Conservation (phyloP, 2,797 vertebrate genomes). For the Steatocranus sp. region DNA sequence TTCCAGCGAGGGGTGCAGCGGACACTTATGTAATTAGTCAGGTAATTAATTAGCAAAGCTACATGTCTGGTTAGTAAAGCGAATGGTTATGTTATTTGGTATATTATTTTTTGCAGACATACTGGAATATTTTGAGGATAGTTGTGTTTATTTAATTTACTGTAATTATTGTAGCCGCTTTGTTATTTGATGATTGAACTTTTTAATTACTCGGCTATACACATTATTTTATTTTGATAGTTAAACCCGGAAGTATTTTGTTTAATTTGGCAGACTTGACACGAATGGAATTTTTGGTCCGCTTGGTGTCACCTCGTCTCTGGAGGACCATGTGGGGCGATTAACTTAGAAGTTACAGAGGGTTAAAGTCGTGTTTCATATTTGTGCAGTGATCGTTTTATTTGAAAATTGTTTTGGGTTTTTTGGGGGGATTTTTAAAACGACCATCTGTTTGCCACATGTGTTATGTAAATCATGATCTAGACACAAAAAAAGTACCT, state of each 20-base stretch:
- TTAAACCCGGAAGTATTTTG: slow-evolving; percentile 12
- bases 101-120: not conserved
- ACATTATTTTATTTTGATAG: slow-evolving; percentile 41
- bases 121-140: not conserved
- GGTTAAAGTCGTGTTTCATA: not conserved
- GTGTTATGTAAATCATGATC: not conserved
- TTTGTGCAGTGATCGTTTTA: not conserved
- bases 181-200: not conserved
- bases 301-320: not conserved
- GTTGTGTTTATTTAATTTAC: not conserved
- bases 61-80: not conserved
- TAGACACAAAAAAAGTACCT: not conserved
- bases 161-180: not conserved
- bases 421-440: not conserved
- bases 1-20: not conserved
- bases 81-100: rapidly evolving
- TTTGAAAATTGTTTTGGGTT: not conserved
- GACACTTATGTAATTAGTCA: not conserved
- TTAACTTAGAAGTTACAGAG: not conserved
- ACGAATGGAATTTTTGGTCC: not conserved
- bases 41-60: not conserved
- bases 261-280: not conserved
- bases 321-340: not conserved
- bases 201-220: not conserved
- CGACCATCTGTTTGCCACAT: not conserved